Percentiles rank a stretch among this genome's conserved stretches.
These are phyloP conservation scores for Pseudochirops corinnae DNA, from an alignment of 2,797 vertebrate genomes.

Conservation along the genomic window DNA sequence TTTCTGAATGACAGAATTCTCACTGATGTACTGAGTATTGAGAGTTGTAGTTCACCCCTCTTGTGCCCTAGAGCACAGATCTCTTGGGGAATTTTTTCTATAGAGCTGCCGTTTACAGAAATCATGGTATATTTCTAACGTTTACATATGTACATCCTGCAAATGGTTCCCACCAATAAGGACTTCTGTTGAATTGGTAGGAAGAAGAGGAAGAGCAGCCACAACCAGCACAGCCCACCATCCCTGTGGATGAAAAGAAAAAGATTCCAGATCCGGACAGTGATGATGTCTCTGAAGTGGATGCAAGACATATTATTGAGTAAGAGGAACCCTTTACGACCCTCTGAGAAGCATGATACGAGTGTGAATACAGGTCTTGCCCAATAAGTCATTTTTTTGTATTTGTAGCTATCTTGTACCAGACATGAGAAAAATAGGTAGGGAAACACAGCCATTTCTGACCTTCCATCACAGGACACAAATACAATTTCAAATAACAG, in stretches of 20 bases:
- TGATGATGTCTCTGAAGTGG: constrained; percentile 93
- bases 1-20: neutral
- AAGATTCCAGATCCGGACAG: constrained; percentile 94
- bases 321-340: constrained; percentile 73
- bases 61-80: neutral
- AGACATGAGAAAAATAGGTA: neutral
- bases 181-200: constrained; percentile 68
- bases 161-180: neutral
- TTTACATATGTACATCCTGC: neutral
- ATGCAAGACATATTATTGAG: constrained; percentile 93
- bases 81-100: neutral
- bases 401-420: neutral
- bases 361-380: neutral
- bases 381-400: neutral
- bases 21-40: neutral
- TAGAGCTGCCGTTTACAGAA: neutral
- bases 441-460: neutral
- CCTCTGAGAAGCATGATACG: neutral
- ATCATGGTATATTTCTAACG: neutral
- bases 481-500: neutral
- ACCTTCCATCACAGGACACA: neutral
- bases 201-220: constrained; percentile 91
- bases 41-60: neutral
- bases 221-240: constrained; percentile 73
- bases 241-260: constrained; percentile 91